Percentiles rank a stretch among this genome's conserved stretches.
Conservation (phyloP, 2,797 vertebrate genomes). For the Rhincodon typus region DNA sequence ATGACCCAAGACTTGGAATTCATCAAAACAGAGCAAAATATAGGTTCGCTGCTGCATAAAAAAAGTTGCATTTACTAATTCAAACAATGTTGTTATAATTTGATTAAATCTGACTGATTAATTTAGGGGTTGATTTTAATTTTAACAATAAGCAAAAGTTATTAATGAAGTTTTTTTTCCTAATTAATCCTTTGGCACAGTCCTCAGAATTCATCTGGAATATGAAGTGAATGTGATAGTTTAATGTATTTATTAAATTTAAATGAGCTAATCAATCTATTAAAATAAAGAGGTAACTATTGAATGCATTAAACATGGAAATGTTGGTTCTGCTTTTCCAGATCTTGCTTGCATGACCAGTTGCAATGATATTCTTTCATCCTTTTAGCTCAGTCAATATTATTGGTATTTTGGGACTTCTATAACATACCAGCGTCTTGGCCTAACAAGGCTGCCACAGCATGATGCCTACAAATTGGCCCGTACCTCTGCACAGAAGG, state of each 20-base stretch:
- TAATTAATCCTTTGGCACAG: neutral
- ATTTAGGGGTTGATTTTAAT: neutral
- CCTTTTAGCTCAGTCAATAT: constrained; percentile 32
- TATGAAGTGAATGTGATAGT: neutral
- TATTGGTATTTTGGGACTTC: constrained; percentile 38
- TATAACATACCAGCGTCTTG: constrained; percentile 32
- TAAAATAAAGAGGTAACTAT: neutral
- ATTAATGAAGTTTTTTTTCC: neutral
- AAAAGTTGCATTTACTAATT: neutral
- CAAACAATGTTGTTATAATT: neutral
- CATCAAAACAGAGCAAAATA: neutral
- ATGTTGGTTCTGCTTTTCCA: neutral
- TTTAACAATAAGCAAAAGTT: constrained; percentile 10
- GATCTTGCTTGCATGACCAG: neutral
- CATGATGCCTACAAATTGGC: constrained; percentile 39
- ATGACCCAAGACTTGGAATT: neutral
- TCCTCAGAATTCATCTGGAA: neutral
- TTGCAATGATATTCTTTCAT: constrained; percentile 34
- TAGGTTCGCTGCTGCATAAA: neutral
- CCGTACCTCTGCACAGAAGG: constrained; percentile 25
- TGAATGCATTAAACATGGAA: neutral
- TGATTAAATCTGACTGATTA: neutral
- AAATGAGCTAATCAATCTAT: neutral
- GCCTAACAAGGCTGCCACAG: constrained; percentile 56
- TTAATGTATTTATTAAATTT: neutral